Conservation (phyloP, 2,888 invertebrate species). For the Stictocephala bisonia region DNA sequence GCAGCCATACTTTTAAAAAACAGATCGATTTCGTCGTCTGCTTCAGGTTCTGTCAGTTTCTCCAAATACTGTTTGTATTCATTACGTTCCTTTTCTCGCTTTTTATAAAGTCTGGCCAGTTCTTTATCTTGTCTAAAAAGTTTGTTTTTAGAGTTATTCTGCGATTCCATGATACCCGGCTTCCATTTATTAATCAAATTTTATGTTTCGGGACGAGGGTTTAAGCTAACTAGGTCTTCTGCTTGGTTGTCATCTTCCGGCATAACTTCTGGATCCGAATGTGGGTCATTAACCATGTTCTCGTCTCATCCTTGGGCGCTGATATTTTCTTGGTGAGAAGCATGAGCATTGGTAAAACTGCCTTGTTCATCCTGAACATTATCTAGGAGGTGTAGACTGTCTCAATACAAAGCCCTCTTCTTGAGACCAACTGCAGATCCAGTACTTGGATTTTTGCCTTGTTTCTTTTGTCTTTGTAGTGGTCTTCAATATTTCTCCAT, state of each 20-base stretch:
- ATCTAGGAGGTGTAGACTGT: not conserved
- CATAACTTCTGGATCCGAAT: not conserved
- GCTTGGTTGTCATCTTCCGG: not conserved
- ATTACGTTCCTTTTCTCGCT: not conserved
- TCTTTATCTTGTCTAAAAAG: not conserved
- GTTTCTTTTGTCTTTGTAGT: not conserved
- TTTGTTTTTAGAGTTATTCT: not conserved
- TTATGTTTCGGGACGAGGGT: not conserved
- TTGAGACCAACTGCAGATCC: not conserved
- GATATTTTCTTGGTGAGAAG: not conserved
- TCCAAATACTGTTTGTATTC: not conserved
- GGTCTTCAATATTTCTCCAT: constrained; percentile 3
- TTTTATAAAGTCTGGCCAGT: not conserved
- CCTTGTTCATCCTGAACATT: not conserved
- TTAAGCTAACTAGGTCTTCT: not conserved
- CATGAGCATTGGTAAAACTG: not conserved
- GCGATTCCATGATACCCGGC: not conserved
- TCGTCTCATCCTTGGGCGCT: not conserved
- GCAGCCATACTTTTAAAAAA: no score
- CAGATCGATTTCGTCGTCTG: not conserved
- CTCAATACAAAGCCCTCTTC: not conserved
- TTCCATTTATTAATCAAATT: not conserved
- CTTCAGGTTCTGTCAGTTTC: no score
- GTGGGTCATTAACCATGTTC: not conserved
- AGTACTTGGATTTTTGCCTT: not conserved